A percentile compares a stretch with the other conserved stretches of the same genome.
Conservation (phyloP, 2,888 invertebrate species). For the Drosophila pegasa region DNA sequence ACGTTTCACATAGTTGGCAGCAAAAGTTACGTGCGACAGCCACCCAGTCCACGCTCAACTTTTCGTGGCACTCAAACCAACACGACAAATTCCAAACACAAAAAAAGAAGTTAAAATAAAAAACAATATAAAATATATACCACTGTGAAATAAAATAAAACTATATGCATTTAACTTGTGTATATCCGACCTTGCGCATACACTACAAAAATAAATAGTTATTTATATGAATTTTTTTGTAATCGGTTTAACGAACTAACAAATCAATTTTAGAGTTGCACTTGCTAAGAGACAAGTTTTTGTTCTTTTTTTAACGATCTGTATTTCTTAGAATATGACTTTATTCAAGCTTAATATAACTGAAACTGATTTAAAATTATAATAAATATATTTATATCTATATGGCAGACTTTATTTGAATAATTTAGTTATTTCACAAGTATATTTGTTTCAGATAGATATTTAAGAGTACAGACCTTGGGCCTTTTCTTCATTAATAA, state of each 20-base stretch:
- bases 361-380: too few relatives aligned
- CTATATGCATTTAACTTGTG: background rate
- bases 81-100: conserved; percentile 33
- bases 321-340: too few relatives aligned
- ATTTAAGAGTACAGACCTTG: too few relatives aligned
- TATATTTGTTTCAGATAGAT: too few relatives aligned
- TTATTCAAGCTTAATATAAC: too few relatives aligned
- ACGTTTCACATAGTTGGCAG: conserved; percentile 47
- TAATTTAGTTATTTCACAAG: too few relatives aligned
- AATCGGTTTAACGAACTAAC: background rate
- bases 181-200: background rate
- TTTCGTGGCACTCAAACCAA: conserved; percentile 45
- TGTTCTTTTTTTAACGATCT: too few relatives aligned
- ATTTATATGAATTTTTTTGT: background rate
- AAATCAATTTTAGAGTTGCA: background rate
- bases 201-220: conserved; percentile 9
- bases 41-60: conserved; percentile 43
- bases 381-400: too few relatives aligned
- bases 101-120: conserved; percentile 14
- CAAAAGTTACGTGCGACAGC: conserved; percentile 49
- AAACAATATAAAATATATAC: conserved; percentile 24
- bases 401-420: too few relatives aligned
- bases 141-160: conserved; percentile 14
- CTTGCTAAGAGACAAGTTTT: too few relatives aligned
- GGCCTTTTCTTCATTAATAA: background rate